Evolutionary conservation across 2,888 invertebrate species (phyloP).

Genomic region (Synanthedon formicaeformis): DNA sequence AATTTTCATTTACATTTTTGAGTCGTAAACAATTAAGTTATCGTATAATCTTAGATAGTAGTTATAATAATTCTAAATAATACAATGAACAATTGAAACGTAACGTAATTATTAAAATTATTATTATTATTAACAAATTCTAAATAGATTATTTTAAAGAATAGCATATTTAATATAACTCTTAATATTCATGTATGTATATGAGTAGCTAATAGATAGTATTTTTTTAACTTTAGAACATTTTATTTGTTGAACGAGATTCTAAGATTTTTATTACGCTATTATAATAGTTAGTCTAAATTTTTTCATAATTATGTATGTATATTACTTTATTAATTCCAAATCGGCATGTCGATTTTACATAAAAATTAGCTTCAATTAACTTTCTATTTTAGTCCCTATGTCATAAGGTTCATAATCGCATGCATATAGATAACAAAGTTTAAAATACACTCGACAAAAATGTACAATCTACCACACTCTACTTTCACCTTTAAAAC

Average conservation of each 20-base stretch:
- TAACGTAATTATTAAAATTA: slow-evolving; percentile 50
- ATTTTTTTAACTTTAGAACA: slow-evolving; percentile 51
- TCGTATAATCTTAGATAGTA: slow-evolving; percentile 55
- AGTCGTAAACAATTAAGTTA: slow-evolving; percentile 62
- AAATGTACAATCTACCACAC: background rate
- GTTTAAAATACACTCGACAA: background rate
- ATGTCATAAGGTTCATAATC: background rate
- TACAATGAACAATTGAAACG: slow-evolving; percentile 55
- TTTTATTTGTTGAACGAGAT: slow-evolving; percentile 63
- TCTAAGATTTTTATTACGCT: slow-evolving; percentile 35
- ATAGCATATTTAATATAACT: no score
- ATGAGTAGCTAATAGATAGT: slow-evolving; percentile 32
- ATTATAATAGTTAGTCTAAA: slow-evolving; percentile 41
- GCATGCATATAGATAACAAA: background rate
- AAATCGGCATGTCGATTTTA: slow-evolving; percentile 19
- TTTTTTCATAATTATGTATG: slow-evolving; percentile 25
- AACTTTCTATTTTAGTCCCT: background rate
- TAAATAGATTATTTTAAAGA: slow-evolving; percentile 38
- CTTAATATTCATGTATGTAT: no score
- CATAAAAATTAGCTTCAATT: background rate
- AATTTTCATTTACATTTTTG: slow-evolving; percentile 64
- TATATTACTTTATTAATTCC: slow-evolving; percentile 15
- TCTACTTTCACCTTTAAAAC: background rate
- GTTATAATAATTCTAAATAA: slow-evolving; percentile 26
- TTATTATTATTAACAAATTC: slow-evolving; percentile 50